A percentile compares a stretch with the other conserved stretches of the same genome.
These are phyloP conservation scores for Exephanes ischioxanthus DNA, from an alignment of 2,888 invertebrate genomes.

Conservation along the genomic window DNA sequence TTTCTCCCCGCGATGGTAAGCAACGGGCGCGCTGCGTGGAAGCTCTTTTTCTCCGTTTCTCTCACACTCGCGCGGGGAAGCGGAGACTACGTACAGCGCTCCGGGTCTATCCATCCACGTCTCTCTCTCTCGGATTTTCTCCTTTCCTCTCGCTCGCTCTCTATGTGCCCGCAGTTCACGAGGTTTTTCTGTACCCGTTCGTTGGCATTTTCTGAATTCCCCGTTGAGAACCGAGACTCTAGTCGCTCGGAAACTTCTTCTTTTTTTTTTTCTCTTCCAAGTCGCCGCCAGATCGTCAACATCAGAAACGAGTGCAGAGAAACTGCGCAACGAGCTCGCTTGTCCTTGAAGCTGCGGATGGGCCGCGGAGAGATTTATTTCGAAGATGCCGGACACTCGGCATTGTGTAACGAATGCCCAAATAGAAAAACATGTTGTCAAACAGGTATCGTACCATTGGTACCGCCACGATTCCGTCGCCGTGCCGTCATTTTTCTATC, in stretches of 20 bases:
- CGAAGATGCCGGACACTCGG: neutral
- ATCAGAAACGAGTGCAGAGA: neutral
- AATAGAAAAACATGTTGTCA: too few relatives aligned
- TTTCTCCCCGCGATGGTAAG: slow-evolving; percentile 29
- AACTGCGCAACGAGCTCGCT: slow-evolving; percentile 32
- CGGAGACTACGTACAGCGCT: slow-evolving; percentile 21
- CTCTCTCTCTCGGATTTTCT: slow-evolving; percentile 31
- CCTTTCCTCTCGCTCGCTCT: slow-evolving; percentile 14
- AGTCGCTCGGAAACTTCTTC: slow-evolving; percentile 8
- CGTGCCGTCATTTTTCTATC: too few relatives aligned
- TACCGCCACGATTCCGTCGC: too few relatives aligned
- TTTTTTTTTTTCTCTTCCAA: neutral
- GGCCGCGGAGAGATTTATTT: neutral
- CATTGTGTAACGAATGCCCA: neutral
- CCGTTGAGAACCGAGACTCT: slow-evolving; percentile 50
- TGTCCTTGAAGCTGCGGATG: slow-evolving; percentile 35
- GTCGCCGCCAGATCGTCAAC: slow-evolving; percentile 13
- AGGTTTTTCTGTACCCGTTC: slow-evolving; percentile 60
- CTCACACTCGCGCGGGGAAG: slow-evolving; percentile 16
- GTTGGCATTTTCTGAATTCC: slow-evolving; percentile 64
- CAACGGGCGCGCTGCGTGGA: slow-evolving; percentile 29
- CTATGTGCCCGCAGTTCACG: slow-evolving; percentile 23
- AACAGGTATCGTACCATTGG: too few relatives aligned
- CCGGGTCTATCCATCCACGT: slow-evolving; percentile 57
- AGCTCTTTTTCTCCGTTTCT: slow-evolving; percentile 51